A percentile compares a stretch with the other conserved stretches of the same genome.
Evolutionary conservation across 2,113 vertebrate species (phyloP).

Genomic region (Callorhinus ursinus): DNA sequence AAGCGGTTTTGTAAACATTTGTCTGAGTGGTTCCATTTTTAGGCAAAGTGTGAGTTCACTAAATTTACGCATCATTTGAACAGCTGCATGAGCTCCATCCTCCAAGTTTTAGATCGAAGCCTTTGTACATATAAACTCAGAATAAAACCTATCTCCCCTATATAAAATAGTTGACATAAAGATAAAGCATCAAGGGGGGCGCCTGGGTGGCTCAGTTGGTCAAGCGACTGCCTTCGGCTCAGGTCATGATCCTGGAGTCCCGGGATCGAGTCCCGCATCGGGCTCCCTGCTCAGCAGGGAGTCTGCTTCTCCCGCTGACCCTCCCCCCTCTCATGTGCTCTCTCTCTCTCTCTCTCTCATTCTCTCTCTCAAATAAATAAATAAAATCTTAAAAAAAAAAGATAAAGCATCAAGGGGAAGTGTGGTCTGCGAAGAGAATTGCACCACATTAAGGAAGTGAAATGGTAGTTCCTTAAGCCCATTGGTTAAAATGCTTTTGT

Average conservation of each 20-base stretch:
- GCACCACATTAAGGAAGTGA: neutral
- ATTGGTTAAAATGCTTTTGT: neutral
- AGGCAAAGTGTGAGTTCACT: neutral
- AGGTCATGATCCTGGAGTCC: no score
- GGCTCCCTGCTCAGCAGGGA: no score
- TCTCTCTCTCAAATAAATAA: no score
- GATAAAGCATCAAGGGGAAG: neutral
- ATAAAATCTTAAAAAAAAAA: no score
- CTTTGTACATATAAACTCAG: neutral
- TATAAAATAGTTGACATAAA: neutral
- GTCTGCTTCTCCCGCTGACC: no score
- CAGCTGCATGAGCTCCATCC: neutral
- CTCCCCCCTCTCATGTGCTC: no score
- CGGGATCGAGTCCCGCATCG: no score
- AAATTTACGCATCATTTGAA: neutral
- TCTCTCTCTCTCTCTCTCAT: no score
- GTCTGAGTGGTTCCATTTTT: neutral
- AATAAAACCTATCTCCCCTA: neutral
- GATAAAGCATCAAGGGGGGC: neutral
- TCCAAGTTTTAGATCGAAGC: neutral
- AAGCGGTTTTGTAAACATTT: neutral
- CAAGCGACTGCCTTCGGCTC: no score
- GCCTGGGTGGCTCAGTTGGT: no score
- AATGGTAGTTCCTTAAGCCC: neutral
- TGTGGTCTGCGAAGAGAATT: neutral